Evolutionary conservation across 2,888 invertebrate species (phyloP), one percentile per base, ranked within the genome.

Genomic region (Therioaphis trifolii): DNA sequence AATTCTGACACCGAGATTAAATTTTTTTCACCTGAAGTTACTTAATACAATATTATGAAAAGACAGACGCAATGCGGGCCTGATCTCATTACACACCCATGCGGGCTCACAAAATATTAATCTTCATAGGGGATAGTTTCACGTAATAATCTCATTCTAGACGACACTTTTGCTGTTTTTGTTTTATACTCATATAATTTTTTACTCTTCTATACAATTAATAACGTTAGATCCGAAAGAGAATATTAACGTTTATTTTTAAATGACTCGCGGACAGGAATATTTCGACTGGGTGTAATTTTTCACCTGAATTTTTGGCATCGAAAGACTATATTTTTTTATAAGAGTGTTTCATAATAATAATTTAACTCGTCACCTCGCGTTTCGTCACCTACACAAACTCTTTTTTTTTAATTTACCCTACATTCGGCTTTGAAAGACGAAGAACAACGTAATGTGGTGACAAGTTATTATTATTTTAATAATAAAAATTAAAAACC

Each of bases 221-320:
- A 79, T 55, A 68, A 68, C 27, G 52, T 27, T 78, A 35, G 68
- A 55, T 40, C 24, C 27, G n/a, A 79, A 79, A 43, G 40, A 55
- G 35, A 55, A 55, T 69, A 79, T 79, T 79, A 55, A 79, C 68
- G 69, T 35, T 69, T 79, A 79, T 79, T 69, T 79, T 79, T 82
- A 74, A 74, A 82, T 72, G 72, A 74, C 72, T 63, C 82, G 82
- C 52, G 82, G 82, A 82, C 82, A 82, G 82, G 72, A 74, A 82
- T 63, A 82, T 82, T 82, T 82, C 74, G 82, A 82, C 82, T 35
- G 82, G 66, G 52, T 74, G 74, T 82, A 82, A 82, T 82, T 74
- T 82, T 82, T 82, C 82, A 82, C 82, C 82, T 82, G 82, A 74
- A 63, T 66, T 82, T 74, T 82, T 82, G 82, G 82, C 82, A 82